Evolutionary conservation across 2,113 vertebrate species (phyloP).

Genomic region (Irena cyanogastra): DNA sequence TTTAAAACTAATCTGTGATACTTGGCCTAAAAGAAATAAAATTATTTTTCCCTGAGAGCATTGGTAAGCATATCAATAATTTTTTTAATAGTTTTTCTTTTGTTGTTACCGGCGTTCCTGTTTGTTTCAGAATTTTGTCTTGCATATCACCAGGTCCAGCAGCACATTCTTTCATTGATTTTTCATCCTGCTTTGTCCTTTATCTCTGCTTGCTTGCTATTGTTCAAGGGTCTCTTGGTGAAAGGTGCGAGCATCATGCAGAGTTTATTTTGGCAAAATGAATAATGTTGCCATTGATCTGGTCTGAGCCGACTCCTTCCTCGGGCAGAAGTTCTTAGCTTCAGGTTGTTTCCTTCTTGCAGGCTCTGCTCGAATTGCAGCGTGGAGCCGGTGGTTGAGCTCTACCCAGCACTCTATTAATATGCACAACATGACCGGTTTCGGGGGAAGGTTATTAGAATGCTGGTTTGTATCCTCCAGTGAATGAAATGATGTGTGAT

Average conservation of each 20-base stretch:
- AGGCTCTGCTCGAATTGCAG: conserved; percentile 50
- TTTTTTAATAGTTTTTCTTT: background rate
- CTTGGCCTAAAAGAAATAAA: background rate
- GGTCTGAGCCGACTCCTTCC: conserved; percentile 64
- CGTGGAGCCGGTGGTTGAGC: conserved; percentile 56
- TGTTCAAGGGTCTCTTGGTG: conserved; percentile 76
- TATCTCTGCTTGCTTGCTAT: conserved; percentile 64
- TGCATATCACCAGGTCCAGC: background rate
- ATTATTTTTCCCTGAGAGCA: background rate
- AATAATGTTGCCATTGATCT: conserved; percentile 60
- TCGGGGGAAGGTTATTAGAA: conserved; percentile 87
- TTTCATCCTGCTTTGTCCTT: conserved; percentile 62
- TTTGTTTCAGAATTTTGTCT: conserved; percentile 1
- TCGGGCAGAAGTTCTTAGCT: conserved; percentile 64
- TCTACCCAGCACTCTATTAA: conserved; percentile 75
- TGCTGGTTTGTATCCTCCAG: conserved; percentile 91
- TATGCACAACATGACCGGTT: conserved; percentile 84
- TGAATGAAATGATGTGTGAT: conserved; percentile 98
- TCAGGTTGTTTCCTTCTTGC: conserved; percentile 62
- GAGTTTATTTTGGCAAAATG: conserved; percentile 76
- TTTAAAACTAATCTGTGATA: background rate
- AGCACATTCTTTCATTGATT: conserved; percentile 11
- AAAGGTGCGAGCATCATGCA: conserved; percentile 50
- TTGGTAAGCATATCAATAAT: background rate
- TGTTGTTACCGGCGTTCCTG: background rate